Conservation (phyloP, 2,113 vertebrate genomes). For the Camelus dromedarius region DNA sequence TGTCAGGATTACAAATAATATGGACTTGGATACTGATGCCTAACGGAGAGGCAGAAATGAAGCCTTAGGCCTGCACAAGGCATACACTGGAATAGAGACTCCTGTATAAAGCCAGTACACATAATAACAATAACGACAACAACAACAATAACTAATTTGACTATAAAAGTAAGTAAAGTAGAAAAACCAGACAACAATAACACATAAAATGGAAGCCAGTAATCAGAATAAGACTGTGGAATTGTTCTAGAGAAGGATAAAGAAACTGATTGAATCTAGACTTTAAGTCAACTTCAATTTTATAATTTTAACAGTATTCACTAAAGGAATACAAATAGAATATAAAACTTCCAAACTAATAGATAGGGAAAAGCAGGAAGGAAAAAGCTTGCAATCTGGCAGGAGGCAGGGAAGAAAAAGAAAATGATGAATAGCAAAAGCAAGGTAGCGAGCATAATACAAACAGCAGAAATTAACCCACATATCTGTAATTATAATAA, state of each 20-base stretch:
- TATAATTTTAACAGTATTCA: not conserved
- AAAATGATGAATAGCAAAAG: not conserved
- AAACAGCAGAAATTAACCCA: not conserved
- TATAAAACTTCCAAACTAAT: not conserved
- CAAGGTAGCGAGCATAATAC: not conserved
- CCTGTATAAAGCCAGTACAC: not conserved
- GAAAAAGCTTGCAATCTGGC: not conserved
- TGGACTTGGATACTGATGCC: not conserved
- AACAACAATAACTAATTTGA: not conserved
- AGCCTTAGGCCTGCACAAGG: not conserved
- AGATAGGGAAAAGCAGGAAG: not conserved
- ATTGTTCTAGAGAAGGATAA: not conserved
- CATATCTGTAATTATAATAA: not conserved
- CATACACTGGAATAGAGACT: not conserved
- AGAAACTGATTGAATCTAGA: not conserved
- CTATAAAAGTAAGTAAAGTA: not conserved
- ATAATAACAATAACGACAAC: not conserved
- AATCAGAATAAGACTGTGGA: not conserved
- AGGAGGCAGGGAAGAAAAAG: not conserved
- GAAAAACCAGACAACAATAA: not conserved
- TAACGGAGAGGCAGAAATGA: not conserved
- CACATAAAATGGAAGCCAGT: not conserved
- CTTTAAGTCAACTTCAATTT: not conserved
- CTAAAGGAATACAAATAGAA: not conserved
- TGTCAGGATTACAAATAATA: not conserved